Evolutionary conservation across 2,113 vertebrate genomes (phyloP).

Genomic region (Uria aalge): DNA sequence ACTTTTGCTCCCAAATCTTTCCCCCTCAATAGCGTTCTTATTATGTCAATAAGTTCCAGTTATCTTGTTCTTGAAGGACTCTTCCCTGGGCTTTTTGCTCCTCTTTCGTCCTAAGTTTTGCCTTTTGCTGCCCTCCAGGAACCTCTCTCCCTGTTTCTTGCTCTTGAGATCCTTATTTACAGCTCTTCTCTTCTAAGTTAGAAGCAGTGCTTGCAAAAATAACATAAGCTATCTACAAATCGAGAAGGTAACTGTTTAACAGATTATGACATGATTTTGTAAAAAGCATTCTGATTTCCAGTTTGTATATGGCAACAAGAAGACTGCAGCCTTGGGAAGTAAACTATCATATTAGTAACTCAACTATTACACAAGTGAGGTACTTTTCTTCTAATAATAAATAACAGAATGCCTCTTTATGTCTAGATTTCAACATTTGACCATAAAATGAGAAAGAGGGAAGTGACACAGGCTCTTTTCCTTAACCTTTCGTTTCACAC

Average conservation of each 20-base stretch:
- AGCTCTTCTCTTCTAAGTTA: not conserved
- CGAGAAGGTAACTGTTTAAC: not conserved
- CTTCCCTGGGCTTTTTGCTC: not conserved
- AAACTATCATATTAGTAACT: not conserved
- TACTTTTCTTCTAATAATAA: not conserved
- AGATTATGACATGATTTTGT: not conserved
- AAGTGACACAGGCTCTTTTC: not conserved
- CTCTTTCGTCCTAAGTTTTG: not conserved
- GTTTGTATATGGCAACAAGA: not conserved
- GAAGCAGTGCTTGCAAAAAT: not conserved
- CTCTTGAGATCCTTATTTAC: not conserved
- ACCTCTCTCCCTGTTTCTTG: not conserved
- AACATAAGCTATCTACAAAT: not conserved
- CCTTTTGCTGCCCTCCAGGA: not conserved
- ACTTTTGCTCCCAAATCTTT: not conserved
- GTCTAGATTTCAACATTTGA: not conserved
- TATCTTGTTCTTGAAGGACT: not conserved
- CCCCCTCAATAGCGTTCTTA: not conserved
- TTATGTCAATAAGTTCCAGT: not conserved
- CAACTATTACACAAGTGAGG: not conserved
- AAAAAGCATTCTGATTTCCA: not conserved
- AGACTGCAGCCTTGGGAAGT: not conserved
- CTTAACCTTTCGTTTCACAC: not conserved
- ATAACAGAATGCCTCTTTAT: not conserved
- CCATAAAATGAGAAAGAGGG: not conserved